A percentile compares a stretch with the other conserved stretches of the same genome.
phyloP scores from a whole-genome alignment of 2,888 invertebrate species.

The Corbicula japonica region DNA sequence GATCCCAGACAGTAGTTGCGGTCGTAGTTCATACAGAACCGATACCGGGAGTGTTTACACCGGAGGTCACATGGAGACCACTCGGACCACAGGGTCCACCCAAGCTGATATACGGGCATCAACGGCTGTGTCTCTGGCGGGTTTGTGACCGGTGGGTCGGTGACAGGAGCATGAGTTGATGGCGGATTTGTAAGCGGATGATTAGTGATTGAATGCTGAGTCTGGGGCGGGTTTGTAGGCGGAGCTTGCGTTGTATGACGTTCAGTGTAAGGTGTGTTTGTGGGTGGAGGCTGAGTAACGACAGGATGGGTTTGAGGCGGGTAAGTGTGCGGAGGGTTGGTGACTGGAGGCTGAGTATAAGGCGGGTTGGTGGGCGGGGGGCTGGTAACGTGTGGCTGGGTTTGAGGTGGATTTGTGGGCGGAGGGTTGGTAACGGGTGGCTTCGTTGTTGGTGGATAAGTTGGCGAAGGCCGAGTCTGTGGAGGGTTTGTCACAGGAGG shows the following conservation, averaged over 20 bases:
- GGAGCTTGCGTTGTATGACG: background rate
- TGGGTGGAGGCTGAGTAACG: conserved; percentile 12
- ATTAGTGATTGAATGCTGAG: too few relatives aligned
- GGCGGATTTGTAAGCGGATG: background rate
- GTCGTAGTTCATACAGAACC: conserved; percentile 69
- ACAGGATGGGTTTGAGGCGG: background rate
- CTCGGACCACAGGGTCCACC: conserved; percentile 69
- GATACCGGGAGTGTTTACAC: conserved; percentile 64
- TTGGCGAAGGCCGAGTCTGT: conserved; percentile 14
- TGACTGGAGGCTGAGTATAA: background rate
- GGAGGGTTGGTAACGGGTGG: conserved; percentile 7
- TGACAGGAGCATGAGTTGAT: background rate
- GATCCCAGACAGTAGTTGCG: conserved; percentile 59
- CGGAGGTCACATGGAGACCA: conserved; percentile 70
- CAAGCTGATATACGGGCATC: conserved; percentile 30
- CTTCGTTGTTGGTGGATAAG: conserved; percentile 24
- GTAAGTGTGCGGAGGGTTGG: background rate
- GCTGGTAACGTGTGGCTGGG: background rate
- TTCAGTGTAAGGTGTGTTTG: background rate
- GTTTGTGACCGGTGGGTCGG: conserved; percentile 2
- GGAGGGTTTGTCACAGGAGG: conserved; percentile 22
- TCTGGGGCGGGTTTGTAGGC: background rate
- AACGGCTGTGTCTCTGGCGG: conserved; percentile 1
- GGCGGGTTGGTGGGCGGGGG: background rate
- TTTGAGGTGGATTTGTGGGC: conserved; percentile 5